Evolutionary conservation across 2,113 vertebrate species (phyloP).

Genomic region (Brienomyrus longianalis): DNA sequence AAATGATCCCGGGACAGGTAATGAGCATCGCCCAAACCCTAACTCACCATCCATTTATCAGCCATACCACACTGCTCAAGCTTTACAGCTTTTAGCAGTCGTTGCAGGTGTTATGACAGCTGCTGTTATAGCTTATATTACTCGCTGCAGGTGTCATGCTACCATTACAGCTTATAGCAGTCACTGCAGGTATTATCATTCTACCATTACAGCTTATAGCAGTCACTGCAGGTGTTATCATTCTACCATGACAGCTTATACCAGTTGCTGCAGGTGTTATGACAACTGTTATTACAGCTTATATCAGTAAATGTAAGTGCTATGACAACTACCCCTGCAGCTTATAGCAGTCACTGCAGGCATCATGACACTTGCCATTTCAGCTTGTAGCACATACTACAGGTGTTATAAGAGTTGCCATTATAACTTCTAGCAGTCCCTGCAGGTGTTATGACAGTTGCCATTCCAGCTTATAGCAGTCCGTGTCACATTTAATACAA

Average conservation of each 20-base stretch:
- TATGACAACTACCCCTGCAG: background rate
- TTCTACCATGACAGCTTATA: background rate
- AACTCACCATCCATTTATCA: background rate
- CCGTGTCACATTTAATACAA: background rate
- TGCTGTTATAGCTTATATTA: background rate
- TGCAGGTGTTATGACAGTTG: background rate
- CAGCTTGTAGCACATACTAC: too few relatives aligned
- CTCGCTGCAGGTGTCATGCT: background rate
- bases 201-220: too few relatives aligned
- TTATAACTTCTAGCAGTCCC: too few relatives aligned
- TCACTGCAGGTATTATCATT: too few relatives aligned
- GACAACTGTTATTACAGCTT: too few relatives aligned
- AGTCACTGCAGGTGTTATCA: too few relatives aligned
- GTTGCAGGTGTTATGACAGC: background rate
- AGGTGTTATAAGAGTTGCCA: too few relatives aligned
- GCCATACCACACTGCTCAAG: background rate
- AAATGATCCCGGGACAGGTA: slow-evolving; percentile 45
- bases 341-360: too few relatives aligned
- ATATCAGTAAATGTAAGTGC: too few relatives aligned
- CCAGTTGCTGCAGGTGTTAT: background rate
- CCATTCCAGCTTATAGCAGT: background rate
- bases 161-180: background rate
- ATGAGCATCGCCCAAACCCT: background rate
- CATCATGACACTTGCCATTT: too few relatives aligned
- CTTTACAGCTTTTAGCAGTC: too few relatives aligned